These are phyloP conservation scores for Rhynchophorus ferrugineus DNA, from an alignment of 1,140 invertebrate species.

Conservation along the genomic window DNA sequence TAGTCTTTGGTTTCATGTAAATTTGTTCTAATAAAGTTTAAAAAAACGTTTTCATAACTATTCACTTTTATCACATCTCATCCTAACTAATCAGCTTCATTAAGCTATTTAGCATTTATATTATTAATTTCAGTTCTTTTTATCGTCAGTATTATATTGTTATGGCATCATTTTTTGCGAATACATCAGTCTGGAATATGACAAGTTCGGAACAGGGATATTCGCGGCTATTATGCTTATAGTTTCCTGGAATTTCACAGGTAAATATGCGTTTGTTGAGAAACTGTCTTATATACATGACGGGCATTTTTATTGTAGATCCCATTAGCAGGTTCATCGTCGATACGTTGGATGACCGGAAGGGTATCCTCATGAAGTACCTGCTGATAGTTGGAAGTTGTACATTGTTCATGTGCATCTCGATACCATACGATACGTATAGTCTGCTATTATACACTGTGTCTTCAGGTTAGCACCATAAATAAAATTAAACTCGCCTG, in stretches of 20 bases:
- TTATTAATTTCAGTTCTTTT: conserved; percentile 29
- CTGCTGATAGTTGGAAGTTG: conserved; percentile 7
- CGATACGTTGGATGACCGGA: conserved; percentile 23
- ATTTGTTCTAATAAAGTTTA: too few species aligned
- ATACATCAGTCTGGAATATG: conserved; percentile 11
- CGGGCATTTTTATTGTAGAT: conserved; percentile 16
- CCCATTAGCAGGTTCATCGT: conserved; percentile 17
- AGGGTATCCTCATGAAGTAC: conserved; percentile 13
- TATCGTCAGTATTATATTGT: conserved; percentile 23
- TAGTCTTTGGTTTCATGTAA: too few species aligned
- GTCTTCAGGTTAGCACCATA: too few species aligned
- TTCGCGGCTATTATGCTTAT: conserved; percentile 25
- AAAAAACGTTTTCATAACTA: too few species aligned
- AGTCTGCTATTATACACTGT: background rate
- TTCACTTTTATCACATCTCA: too few species aligned
- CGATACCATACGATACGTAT: conserved; percentile 18
- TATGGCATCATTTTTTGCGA: conserved; percentile 27
- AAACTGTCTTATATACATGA: too few species aligned
- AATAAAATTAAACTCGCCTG: too few species aligned
- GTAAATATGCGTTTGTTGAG: too few species aligned
- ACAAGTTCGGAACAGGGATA: conserved; percentile 18
- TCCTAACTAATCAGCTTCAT: too few species aligned
- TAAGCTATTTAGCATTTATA: too few species aligned
- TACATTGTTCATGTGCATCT: conserved; percentile 14
- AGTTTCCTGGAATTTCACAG: conserved; percentile 20